Base-by-base conservation (phyloP, 2,797 vertebrate genomes). In the Acropternis orthonyx region DNA sequence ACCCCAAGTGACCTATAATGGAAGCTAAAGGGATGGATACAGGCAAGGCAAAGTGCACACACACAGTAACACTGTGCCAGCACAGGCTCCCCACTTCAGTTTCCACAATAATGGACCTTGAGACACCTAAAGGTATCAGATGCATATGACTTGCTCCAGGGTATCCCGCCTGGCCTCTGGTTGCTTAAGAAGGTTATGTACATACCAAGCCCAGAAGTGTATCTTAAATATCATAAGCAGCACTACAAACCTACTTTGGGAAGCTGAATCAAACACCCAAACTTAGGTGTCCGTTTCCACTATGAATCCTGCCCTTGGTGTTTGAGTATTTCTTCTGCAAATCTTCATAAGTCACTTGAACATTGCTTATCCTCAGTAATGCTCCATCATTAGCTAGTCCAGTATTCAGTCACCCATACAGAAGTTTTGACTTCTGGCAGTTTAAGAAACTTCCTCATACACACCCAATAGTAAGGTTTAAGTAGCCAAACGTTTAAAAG, bases 141-240 rank as follows among this genome's bases (percentile, higher is more conserved):
- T 8, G 27, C 16, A 26, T 0, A 14, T 14, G 21, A 71, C 18
- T 14, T 56, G 19, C 16, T 62, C 62, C 74, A 86, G 32, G 23
- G 16, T 24, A 27, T n/a, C 27, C 65, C 43, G 43, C 51, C 46
- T 32, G 55, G 48, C 16, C 43, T 55, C 46, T 2, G 0, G 4
- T 12, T 62, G 41, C 66, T 68, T 13, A 63, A 65, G 51, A 61
- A n/a, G 21, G 16, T 46, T 58, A 41, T 0, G 0, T 17, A 55
- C 22, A 17, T 19, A 43, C 14, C 41, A 46, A 27, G 19, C 6
- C 14, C 56, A 75, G 34, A 74, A 20, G 4, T 1, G 3, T 13
- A 21, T 15, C 3, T 72, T 46, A 65, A 79, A 46, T 51, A 44
- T 39, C 37, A 44, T 16, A 69, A 54, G 36, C 27, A 69, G n/a